These are phyloP conservation scores for Anastrepha ludens DNA, from an alignment of 1,140 invertebrate genomes.

Conservation along the genomic window DNA sequence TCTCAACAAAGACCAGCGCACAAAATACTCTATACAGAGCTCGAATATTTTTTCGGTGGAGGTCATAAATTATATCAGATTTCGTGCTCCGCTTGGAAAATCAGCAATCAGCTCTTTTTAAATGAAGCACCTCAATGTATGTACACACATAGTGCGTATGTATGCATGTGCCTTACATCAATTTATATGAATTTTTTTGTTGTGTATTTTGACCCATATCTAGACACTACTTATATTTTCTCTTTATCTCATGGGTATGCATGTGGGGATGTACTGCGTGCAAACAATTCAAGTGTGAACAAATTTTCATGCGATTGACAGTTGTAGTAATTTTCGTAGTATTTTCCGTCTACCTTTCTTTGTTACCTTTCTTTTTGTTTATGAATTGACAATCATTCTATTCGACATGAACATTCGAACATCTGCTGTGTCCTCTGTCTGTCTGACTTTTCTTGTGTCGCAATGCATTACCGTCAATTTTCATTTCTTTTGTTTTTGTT, in stretches of 20 bases:
- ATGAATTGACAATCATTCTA: slow-evolving; percentile 35
- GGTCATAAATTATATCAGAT: too few species aligned
- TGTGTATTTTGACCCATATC: slow-evolving; percentile 10
- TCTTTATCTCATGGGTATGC: neutral
- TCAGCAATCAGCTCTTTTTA: too few species aligned
- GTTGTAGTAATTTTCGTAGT: slow-evolving; percentile 21
- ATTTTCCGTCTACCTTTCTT: neutral
- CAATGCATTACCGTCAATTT: slow-evolving; percentile 21
- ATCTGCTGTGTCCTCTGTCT: slow-evolving; percentile 21
- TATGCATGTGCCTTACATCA: too few species aligned
- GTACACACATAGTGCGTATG: neutral
- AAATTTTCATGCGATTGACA: slow-evolving; percentile 11
- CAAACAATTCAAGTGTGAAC: slow-evolving; percentile 27
- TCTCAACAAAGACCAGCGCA: too few species aligned
- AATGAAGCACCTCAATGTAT: neutral
- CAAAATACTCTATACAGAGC: too few species aligned
- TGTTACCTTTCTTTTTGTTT: slow-evolving; percentile 2
- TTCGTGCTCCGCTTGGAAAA: too few species aligned
- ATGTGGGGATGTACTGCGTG: neutral
- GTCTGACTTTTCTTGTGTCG: neutral
- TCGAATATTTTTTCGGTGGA: too few species aligned
- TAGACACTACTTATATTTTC: neutral
- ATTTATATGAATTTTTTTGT: neutral
- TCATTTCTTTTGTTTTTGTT: neutral
- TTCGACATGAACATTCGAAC: slow-evolving; percentile 29